Percentiles rank a stretch among this genome's conserved stretches.
Conservation (phyloP, 2,888 invertebrate genomes). For the Tiphia femorata region DNA sequence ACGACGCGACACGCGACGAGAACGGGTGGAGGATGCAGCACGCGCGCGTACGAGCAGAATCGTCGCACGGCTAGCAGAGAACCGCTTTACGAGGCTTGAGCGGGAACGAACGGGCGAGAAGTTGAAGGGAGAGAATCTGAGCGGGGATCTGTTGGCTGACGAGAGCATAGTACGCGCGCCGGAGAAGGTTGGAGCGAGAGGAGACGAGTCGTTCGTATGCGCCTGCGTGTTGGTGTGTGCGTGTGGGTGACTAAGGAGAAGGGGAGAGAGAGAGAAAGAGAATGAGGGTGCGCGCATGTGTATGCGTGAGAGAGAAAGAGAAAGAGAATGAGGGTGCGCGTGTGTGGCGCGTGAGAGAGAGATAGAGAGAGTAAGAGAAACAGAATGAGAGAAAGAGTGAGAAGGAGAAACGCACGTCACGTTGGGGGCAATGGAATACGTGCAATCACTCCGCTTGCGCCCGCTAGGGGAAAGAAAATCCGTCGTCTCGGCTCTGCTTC, state of each 20-base stretch:
- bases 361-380: background rate
- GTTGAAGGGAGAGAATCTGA: no score
- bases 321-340: background rate
- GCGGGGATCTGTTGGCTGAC: no score
- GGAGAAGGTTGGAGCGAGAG: no score
- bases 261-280: background rate
- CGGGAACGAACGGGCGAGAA: no score
- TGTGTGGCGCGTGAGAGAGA: background rate
- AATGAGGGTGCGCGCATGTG: constrained; percentile 1
- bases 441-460: constrained; percentile 22
- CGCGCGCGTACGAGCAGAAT: no score
- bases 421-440: constrained; percentile 22
- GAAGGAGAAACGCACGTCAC: constrained; percentile 15
- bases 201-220: no score
- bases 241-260: no score
- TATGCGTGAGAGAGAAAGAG: background rate
- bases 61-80: no score
- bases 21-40: no score
- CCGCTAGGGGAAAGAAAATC: constrained; percentile 30
- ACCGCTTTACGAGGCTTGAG: no score
- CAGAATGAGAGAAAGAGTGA: background rate
- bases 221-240: no score
- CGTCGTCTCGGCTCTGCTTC: constrained; percentile 18
- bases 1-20: background rate
- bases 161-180: no score